phyloP scores from a whole-genome alignment of 2,113 vertebrate species.

The Sitta europaea region DNA sequence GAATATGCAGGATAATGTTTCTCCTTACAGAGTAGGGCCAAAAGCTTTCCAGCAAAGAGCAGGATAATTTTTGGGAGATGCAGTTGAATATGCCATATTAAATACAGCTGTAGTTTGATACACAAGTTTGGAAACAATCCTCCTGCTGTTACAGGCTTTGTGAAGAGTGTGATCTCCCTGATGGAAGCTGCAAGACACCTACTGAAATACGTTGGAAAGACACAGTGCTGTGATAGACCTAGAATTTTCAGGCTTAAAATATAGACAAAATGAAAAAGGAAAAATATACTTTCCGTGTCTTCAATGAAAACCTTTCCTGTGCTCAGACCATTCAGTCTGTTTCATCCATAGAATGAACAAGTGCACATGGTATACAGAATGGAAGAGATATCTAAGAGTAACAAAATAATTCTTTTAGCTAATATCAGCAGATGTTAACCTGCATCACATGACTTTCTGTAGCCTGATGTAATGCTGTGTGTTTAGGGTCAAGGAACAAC shows the following conservation, averaged over 20 bases:
- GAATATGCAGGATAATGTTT: neutral
- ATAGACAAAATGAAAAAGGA: neutral
- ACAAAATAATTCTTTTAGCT: neutral
- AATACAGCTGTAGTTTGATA: neutral
- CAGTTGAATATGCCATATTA: neutral
- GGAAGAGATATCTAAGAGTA: neutral
- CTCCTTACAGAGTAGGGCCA: neutral
- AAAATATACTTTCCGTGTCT: neutral
- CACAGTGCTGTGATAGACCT: neutral
- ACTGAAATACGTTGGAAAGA: neutral
- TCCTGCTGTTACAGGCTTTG: neutral
- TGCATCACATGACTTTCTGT: neutral
- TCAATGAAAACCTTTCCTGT: neutral
- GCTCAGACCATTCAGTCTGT: neutral
- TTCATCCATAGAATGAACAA: neutral
- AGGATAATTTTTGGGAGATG: neutral
- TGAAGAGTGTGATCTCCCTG: neutral
- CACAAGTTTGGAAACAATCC: neutral
- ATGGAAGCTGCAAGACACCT: neutral
- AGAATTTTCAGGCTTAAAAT: neutral
- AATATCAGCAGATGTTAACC: neutral
- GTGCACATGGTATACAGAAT: accelerated
- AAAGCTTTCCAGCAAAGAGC: neutral
- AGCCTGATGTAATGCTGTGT: neutral
- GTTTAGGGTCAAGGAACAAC: neutral